Conservation (phyloP, 64 coral and sea anemone species). For the Stichodactyla helianthus region DNA sequence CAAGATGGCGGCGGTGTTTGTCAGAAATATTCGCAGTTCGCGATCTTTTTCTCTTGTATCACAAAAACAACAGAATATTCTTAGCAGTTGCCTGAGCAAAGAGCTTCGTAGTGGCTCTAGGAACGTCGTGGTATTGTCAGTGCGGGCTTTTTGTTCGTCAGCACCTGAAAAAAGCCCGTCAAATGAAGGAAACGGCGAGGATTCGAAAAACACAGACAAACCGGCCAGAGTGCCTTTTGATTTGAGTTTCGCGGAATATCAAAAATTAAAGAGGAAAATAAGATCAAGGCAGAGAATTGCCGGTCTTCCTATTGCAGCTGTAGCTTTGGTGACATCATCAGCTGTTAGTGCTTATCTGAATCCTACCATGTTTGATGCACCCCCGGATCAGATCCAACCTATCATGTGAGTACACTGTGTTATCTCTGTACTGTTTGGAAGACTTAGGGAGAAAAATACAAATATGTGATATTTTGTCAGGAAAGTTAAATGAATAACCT, state of each 20-base stretch:
- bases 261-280: conserved; percentile 82
- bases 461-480: too few relatives aligned
- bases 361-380: conserved; percentile 95
- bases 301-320: conserved; percentile 82
- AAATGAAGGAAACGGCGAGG: neutral
- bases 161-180: neutral
- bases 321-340: conserved; percentile 75
- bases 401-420: conserved; percentile 70
- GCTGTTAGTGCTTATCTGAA: conserved; percentile 82
- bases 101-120: neutral
- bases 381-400: conserved; percentile 94
- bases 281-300: conserved; percentile 80
- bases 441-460: too few relatives aligned
- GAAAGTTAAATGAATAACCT: too few relatives aligned
- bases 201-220: neutral
- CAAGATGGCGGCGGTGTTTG: conserved; percentile 67
- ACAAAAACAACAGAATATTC: neutral
- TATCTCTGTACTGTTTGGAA: too few relatives aligned
- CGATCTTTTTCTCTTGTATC: neutral
- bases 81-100: neutral
- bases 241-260: conserved; percentile 85
- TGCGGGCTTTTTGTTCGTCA: neutral
- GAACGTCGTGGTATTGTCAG: conserved; percentile 6
- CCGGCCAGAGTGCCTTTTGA: conserved; percentile 2
- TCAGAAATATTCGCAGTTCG: conserved; percentile 38